Evolutionary conservation across 2,888 invertebrate species (phyloP).

Genomic region (Leptopilina drosophilae): DNA sequence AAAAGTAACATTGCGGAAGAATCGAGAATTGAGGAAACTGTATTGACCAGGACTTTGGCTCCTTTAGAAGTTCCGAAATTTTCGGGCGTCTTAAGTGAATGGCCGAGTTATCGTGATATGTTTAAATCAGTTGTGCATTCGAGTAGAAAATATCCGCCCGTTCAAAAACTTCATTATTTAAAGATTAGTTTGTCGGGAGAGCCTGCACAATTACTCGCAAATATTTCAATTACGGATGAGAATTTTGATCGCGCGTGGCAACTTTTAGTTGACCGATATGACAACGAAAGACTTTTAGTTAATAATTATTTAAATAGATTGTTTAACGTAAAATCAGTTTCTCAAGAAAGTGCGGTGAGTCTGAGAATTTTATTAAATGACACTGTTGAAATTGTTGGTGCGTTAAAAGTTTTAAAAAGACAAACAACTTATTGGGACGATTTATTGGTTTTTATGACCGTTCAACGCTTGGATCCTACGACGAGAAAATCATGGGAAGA

Average conservation of each 20-base stretch:
- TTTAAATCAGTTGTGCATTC: neutral
- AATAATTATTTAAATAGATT: neutral
- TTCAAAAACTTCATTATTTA: neutral
- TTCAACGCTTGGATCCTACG: conserved; percentile 33
- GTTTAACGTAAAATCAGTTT: neutral
- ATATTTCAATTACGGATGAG: neutral
- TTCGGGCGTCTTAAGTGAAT: neutral
- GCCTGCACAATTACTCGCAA: neutral
- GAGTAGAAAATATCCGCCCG: neutral
- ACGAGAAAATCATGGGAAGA: conserved; percentile 45
- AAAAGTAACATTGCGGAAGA: neutral
- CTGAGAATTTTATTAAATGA: neutral
- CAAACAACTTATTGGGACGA: conserved; percentile 41
- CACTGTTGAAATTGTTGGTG: conserved; percentile 27
- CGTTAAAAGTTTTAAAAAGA: conserved; percentile 24
- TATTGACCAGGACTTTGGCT: neutral
- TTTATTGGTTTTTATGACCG: conserved; percentile 36
- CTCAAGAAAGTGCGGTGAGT: neutral
- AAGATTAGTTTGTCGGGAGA: neutral
- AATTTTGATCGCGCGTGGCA: conserved; percentile 2
- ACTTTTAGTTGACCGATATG: neutral
- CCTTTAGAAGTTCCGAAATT: neutral
- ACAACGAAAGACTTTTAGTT: neutral
- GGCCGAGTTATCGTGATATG: neutral
- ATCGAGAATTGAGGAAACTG: neutral